phyloP scores from a whole-genome alignment of 2,797 vertebrate genomes.

The Syngnathus rostellatus region DNA sequence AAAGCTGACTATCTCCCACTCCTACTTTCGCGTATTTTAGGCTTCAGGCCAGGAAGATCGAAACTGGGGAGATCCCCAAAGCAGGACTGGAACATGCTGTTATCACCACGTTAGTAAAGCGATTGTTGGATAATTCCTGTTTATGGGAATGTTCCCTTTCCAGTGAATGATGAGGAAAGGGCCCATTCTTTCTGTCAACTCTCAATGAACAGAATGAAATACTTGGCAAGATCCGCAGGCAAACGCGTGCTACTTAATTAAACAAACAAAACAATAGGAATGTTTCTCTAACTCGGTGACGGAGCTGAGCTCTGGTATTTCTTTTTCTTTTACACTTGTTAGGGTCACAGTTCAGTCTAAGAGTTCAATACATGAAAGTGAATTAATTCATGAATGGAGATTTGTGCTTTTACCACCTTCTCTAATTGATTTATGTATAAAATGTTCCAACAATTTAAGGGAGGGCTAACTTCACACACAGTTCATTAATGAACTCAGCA shows the following conservation, averaged over 20 bases:
- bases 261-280: not conserved
- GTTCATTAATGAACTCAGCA: conserved; percentile 41
- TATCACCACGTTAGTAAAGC: conserved; percentile 87
- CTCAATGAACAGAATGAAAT: conserved; percentile 45
- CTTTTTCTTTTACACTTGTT: not conserved
- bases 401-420: conserved; percentile 30
- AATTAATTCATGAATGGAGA: too few species aligned
- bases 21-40: conserved; percentile 31
- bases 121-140: conserved; percentile 94
- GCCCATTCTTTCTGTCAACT: conserved; percentile 58
- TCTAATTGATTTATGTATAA: conserved; percentile 64
- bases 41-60: conserved; percentile 44
- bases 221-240: conserved; percentile 21
- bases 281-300: not conserved
- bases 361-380: not conserved
- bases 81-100: conserved; percentile 80
- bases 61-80: conserved; percentile 76
- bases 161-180: conserved; percentile 53
- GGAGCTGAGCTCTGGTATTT: not conserved
- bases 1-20: conserved; percentile 47
- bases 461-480: conserved; percentile 26
- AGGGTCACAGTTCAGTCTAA: not conserved
- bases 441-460: conserved; percentile 38
- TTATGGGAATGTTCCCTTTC: conserved; percentile 77
- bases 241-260: conserved; percentile 5